Percentiles rank a stretch among this genome's conserved stretches.
Conservation (phyloP, 2,113 vertebrate species). For the Rhinopomastus cyanomelas region DNA sequence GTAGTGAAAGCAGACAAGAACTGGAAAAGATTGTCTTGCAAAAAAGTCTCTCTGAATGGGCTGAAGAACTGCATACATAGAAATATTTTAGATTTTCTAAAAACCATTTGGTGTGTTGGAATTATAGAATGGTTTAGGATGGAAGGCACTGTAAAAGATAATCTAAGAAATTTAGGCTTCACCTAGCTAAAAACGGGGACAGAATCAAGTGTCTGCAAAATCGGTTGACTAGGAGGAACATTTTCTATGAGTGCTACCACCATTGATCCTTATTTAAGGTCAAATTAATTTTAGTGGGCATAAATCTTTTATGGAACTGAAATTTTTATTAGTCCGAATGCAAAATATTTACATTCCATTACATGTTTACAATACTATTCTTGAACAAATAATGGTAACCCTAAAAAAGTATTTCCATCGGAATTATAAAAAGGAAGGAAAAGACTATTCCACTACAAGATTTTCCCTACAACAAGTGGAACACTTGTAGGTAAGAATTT, state of each 20-base stretch:
- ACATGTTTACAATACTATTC: conserved; percentile 59
- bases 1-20: not conserved
- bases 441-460: not conserved
- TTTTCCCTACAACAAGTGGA: conserved; percentile 1
- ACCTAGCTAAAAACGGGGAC: not conserved
- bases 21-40: not conserved
- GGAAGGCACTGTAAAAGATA: not conserved
- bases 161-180: not conserved
- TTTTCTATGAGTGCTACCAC: not conserved
- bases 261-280: conserved; percentile 6
- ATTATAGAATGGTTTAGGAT: not conserved
- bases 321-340: conserved; percentile 64
- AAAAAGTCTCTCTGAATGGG: not conserved
- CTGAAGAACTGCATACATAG: not conserved
- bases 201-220: not conserved
- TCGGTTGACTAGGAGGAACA: not conserved
- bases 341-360: conserved; percentile 65
- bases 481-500: not conserved
- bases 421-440: conserved; percentile 23
- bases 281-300: conserved; percentile 55
- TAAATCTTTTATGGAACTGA: conserved; percentile 59
- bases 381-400: conserved; percentile 54
- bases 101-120: not conserved
- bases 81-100: not conserved
- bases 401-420: conserved; percentile 43